Base-by-base conservation (phyloP, 2,797 vertebrate species). In the Brachyalestes nurse region DNA sequence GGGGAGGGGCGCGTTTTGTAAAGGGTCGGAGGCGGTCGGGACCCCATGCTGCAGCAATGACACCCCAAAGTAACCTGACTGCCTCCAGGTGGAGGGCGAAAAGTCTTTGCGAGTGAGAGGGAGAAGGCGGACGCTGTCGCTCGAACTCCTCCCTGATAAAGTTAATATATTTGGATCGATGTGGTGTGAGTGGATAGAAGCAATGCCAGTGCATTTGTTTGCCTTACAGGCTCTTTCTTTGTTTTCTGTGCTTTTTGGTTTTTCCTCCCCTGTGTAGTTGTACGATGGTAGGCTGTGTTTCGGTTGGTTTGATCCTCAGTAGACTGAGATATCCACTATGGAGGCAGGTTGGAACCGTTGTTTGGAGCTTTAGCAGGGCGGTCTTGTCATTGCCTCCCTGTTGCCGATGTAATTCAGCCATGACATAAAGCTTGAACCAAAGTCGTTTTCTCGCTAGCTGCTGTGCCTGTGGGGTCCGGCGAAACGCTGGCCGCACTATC, bases 401-500 rank as follows among this genome's bases (percentile, higher is more conserved):
- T 82, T 92, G 89, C 90, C 89, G 89, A 91, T 93, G 71, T 82
- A 85, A 87, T 90, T 92, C 93, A 95, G 96, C 96, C 96, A 97
- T 96, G 96, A 95, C 93, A 92, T 95, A 96, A 97, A 99, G 98
- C 98, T 99, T 97, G 95, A 99, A 99, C 97, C 98, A 99, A 99
- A 99, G 97, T 96, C 95, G 94, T 96, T 97, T 96, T 95, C 95
- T 97, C 96, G 95, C 95, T 95, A 96, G 96, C 95, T 97, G 96
- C 96, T 96, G 97, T 98, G 97, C 96, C 97, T 96, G 96, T 95
- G 94, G 90, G 83, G 90, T 80, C 89, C 93, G 91, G 93, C 92
- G 90, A 91, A 92, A 93, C 93, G 95, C 94, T 92, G 93, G 95
- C 96, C 94, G 93, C 91, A 93, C 94, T 91, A 94, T 94, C 94